These are phyloP conservation scores for Pygathrix nemaeus DNA, from an alignment of 2,113 vertebrate genomes.

Conservation along the genomic window DNA sequence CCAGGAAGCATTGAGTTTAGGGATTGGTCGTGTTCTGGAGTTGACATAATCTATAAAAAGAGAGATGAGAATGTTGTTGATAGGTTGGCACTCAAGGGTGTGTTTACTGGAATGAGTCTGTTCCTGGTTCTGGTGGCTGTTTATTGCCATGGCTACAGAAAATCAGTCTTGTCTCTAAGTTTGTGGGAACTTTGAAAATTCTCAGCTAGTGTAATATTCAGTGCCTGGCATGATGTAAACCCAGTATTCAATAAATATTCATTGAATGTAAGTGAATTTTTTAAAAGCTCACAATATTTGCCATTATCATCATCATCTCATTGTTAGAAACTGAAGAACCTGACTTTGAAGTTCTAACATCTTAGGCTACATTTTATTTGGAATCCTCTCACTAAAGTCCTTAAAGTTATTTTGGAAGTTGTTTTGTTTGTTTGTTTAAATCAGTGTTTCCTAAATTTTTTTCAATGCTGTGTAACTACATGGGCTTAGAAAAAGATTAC, in stretches of 20 bases:
- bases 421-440: neutral
- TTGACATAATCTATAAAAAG: neutral
- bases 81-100: neutral
- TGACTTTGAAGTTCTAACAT: neutral
- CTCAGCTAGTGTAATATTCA: neutral
- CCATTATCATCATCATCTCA: neutral
- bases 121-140: neutral
- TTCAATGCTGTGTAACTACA: neutral
- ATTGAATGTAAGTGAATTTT: neutral
- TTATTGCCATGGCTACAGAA: neutral
- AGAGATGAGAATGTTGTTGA: neutral
- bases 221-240: neutral
- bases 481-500: constrained; percentile 41
- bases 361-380: neutral
- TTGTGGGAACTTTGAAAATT: neutral
- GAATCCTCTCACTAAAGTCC: neutral
- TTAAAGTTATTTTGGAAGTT: neutral
- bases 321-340: constrained; percentile 29
- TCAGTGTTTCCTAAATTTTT: constrained; percentile 25
- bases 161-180: neutral
- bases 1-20: neutral
- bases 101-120: neutral
- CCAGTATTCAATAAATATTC: neutral
- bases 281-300: neutral
- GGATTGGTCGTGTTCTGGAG: neutral